Base-by-base conservation (phyloP, 2,113 vertebrate species). In the Circaetus cinerascens region DNA sequence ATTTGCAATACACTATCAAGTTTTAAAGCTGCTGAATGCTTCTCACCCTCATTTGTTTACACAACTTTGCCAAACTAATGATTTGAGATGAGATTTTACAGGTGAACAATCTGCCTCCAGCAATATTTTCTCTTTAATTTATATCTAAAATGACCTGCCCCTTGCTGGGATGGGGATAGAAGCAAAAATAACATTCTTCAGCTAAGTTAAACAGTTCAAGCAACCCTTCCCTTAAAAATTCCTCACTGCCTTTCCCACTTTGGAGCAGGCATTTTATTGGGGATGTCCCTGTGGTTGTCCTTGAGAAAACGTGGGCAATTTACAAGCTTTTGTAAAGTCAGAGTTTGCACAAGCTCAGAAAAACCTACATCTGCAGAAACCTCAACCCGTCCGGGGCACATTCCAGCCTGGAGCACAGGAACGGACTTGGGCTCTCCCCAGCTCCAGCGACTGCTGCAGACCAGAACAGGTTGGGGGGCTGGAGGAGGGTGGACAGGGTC, bases 1-100 rank as follows among this genome's bases (percentile, higher is more conserved):
- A 83, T 71, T 75, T 77, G 92, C 76, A 68, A 30, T 78, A 66
- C 6, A 8, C 72, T 74, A 72, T 86, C 75, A 30, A 48, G 63
- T 75, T 83, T 78, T 89, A 89, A 91, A 81, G 83, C 91, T 50
- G 83, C 36, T 67, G 16, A 75, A 75, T 22, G 57, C 57, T 72
- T 41, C 66, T 84, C 29, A 34, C 36, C 48, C 83, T 74, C 60
- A 5, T 72, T 68, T 92, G 68, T 80, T 94, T 95, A 92, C 13
- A 66, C 50, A 62, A 86, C 86, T 95, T 94, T 76, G 92, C 95
- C 91, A 95, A 72, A 91, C 6, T 78, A 92, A 95, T 75, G 76
- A 91, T 94, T 94, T 94, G 93, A 95, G 92, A 96, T 75, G 86
- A 95, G 86, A 91, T 97, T 95, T 97, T 78, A 87, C 83, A 92